phyloP scores from a whole-genome alignment of 2,113 vertebrate genomes.

The Lonchura striata region DNA sequence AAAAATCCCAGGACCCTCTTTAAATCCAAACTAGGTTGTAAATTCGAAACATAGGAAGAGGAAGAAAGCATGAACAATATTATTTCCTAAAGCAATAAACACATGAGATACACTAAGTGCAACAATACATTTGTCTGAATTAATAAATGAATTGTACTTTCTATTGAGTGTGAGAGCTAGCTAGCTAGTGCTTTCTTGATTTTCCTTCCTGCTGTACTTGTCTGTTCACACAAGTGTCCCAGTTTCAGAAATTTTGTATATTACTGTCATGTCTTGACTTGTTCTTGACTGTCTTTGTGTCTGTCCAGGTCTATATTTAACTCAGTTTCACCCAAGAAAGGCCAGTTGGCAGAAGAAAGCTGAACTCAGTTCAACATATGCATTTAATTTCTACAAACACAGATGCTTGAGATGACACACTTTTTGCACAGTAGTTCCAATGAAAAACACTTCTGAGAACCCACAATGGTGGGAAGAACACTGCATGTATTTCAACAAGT shows the following conservation, averaged over 20 bases:
- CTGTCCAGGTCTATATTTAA: neutral
- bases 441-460: neutral
- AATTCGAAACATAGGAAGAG: constrained; percentile 27
- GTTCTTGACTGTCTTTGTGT: neutral
- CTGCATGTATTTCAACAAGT: neutral
- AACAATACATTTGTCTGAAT: neutral
- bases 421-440: neutral
- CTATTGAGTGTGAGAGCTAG: neutral
- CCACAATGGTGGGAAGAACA: neutral
- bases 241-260: neutral
- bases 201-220: neutral
- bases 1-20: constrained; percentile 37
- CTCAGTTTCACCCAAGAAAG: neutral
- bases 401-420: neutral
- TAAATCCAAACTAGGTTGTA: constrained; percentile 25
- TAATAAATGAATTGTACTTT: neutral
- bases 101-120: neutral
- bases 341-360: neutral
- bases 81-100: constrained; percentile 49
- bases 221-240: neutral
- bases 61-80: constrained; percentile 36
- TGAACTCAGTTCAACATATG: neutral
- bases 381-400: neutral
- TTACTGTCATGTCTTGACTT: neutral
- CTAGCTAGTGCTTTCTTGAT: neutral